Base-by-base conservation (phyloP, 2,888 invertebrate species). In the Drosophila anomelani region DNA sequence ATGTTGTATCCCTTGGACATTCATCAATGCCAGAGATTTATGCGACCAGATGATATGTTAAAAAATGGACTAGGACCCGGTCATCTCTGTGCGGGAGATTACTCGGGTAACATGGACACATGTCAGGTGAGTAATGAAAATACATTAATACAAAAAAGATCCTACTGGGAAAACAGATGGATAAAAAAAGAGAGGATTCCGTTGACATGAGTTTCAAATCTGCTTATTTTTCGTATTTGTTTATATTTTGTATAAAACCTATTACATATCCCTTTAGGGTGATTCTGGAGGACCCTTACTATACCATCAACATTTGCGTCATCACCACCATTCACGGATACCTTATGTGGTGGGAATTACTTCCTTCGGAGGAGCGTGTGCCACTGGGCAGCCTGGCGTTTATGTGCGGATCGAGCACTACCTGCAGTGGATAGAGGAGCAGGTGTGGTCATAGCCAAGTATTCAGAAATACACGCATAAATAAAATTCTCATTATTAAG, bases 291-390 rank as follows among this genome's bases (percentile, higher is more conserved):
- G 75, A 9, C 75, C 75, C 0, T 34, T 75, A 29, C 1, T 75
- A 13, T 44, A 76, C 3, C 58, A 60, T 7, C 63, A 70, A 9
- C 59, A 69, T 1, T 10, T 43, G 36, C 47, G 43, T 0, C 49
- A 75, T 9, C 55, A 59, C 9, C 59, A 56, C 9, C 20, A 29
- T 0, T 23, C 15, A 5, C n/a, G 54, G 2, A 49, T 79, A 12
- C 67, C 77, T 7, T 77, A 67, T n/a, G 44, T 81, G 17, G 64
- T 81, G n/a, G 81, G 81, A 4, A 49, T 81, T 3, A 79, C 78
- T 10, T 81, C 81, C 4, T 74, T 79, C 47, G 81, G 81, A 9
- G 64, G 64, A n/a, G 56, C 57, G 2, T 81, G 81, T 58, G 79
- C 73, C 29, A 57, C 69, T 7, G 63, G 67, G 1, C 39, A 72